Base-by-base conservation (phyloP, 1,140 invertebrate genomes). In the Eumeta japonica region DNA sequence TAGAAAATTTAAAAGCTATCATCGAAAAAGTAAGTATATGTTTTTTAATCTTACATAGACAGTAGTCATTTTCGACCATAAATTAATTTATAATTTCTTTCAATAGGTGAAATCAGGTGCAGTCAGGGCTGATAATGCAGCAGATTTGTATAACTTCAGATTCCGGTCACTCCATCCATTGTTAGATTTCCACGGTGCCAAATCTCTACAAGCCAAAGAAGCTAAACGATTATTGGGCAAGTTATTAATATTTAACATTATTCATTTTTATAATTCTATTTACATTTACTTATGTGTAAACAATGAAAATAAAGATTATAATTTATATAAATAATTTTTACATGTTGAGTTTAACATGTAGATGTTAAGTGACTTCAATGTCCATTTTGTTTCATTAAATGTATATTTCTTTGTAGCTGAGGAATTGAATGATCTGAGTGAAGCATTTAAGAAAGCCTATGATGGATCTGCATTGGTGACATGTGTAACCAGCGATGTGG, bases 71-170 rank as follows among this genome's bases (percentile, higher is more conserved):
- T 20, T 33, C 37, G 11, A 9, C 28, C 28, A 18, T 40, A 39
- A 11, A 35, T 37, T 36, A 39, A 39, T 40, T 14, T 34, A 11
- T 40, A 42, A 40, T 36, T 40, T 39, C 30, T 31, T 43, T 48
- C 38, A 49, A 19, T 41, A 80, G 78, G 52, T 81, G 24, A 53
- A 67, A 16, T 46, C 53, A 28, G 76, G 78, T 34, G 76, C 55
- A 1, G 57, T 82, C 15, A 64, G 60, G 32, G 47, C 68, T 20
- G 81, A 86, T 52, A 76, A 76, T 29, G 65, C 80, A 32, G 71
- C 84, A 29, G 83, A 86, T 62, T 78, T 86, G 46, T 85, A 81
- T 55, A 85, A 84, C 80, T 68, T 87, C 35, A 79, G 81, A 41
- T 68, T 86, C 18, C 73, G 75, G 15, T 79, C 80, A 11, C 62